A percentile compares a stretch with the other conserved stretches of the same genome.
Conservation (phyloP, 2,113 vertebrate species). For the Corythornis cristatus region DNA sequence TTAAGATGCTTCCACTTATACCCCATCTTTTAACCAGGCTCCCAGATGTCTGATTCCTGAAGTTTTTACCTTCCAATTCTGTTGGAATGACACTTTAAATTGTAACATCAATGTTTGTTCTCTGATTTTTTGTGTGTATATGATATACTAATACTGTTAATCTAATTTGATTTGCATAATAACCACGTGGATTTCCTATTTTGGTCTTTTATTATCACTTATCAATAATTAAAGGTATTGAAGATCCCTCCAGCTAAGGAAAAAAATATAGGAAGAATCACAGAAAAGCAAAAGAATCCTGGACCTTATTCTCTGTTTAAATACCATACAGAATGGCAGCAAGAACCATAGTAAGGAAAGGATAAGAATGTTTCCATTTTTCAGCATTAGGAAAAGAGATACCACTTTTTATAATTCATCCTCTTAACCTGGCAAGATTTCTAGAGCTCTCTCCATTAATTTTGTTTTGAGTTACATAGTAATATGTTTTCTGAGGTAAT, state of each 20-base stretch:
- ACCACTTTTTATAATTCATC: background rate
- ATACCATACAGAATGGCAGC: background rate
- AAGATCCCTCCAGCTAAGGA: background rate
- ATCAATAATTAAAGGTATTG: background rate
- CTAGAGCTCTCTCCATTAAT: background rate
- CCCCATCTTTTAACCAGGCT: background rate
- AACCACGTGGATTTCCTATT: background rate
- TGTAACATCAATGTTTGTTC: background rate
- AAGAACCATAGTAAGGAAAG: background rate
- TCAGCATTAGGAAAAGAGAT: background rate
- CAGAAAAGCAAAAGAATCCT: background rate
- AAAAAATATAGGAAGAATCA: background rate
- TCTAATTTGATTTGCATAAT: background rate
- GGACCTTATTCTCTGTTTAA: background rate
- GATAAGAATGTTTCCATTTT: background rate
- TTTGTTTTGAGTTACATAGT: background rate
- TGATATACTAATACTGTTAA: background rate
- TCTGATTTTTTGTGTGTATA: background rate
- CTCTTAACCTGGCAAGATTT: background rate
- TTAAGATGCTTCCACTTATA: background rate
- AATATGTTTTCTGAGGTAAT: background rate
- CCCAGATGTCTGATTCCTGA: background rate
- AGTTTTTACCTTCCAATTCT: background rate
- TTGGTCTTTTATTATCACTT: background rate
- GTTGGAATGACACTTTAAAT: background rate